phyloP scores from a whole-genome alignment of 2,113 vertebrate species.

The Anas platyrhynchos region DNA sequence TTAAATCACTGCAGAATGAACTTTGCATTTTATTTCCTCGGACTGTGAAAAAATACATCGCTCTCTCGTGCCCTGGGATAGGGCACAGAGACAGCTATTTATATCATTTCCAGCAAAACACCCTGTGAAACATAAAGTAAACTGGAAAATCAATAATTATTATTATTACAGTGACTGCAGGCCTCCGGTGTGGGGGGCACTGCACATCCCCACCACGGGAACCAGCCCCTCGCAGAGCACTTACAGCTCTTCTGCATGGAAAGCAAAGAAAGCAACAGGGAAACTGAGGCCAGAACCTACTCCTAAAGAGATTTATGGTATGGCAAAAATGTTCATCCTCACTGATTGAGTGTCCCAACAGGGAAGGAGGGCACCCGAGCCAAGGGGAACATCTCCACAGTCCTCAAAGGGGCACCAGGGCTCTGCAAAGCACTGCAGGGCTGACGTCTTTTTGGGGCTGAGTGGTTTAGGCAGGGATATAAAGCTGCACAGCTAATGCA shows the following conservation, averaged over 20 bases:
- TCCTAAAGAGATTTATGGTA: neutral
- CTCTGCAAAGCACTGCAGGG: rapidly evolving
- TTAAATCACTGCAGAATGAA: slow-evolving; percentile 1
- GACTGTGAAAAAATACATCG: neutral
- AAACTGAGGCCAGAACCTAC: neutral
- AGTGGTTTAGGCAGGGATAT: neutral
- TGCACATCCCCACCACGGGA: neutral
- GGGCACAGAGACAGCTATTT: slow-evolving; percentile 28
- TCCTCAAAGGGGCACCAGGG: neutral
- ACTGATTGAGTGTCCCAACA: neutral
- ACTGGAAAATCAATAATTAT: slow-evolving; percentile 58
- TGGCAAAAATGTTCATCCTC: neutral
- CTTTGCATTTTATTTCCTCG: slow-evolving; percentile 24
- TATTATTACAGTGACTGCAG: neutral
- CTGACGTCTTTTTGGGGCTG: neutral
- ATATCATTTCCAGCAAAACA: slow-evolving; percentile 44
- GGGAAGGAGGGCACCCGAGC: neutral
- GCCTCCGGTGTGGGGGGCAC: neutral
- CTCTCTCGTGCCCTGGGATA: neutral
- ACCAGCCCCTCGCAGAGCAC: rapidly evolving
- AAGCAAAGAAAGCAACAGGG: neutral
- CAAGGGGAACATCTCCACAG: neutral
- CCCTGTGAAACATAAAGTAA: neutral
- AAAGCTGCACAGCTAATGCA: neutral
- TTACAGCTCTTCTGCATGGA: rapidly evolving